phyloP scores from a whole-genome alignment of 2,888 invertebrate genomes.

The Polydrusus pterygomalis region DNA sequence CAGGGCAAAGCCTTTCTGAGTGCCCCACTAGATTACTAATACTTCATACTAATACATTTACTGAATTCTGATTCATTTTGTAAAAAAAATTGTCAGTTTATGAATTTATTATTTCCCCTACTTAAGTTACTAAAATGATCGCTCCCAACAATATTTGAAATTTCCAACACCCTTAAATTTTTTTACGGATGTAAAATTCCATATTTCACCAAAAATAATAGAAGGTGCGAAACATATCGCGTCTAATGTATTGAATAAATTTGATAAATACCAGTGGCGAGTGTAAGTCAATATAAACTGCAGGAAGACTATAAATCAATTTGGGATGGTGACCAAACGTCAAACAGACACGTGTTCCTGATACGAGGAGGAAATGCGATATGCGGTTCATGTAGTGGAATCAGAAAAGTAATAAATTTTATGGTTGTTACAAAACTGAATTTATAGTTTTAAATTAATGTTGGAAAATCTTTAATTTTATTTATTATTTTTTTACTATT shows the following conservation, averaged over 20 bases:
- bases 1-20: too few species aligned
- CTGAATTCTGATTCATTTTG: too few species aligned
- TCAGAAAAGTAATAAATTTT: conserved; percentile 67
- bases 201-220: conserved; percentile 8
- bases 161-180: too few species aligned
- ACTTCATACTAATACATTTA: too few species aligned
- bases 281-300: conserved; percentile 42
- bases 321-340: conserved; percentile 7
- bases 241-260: conserved; percentile 32
- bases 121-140: too few species aligned
- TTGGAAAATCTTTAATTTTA: too few species aligned
- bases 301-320: conserved; percentile 38
- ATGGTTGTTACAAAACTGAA: not conserved
- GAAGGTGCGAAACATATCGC: conserved; percentile 6
- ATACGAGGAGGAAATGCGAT: conserved; percentile 35
- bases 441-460: not conserved
- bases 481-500: too few species aligned
- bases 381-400: conserved; percentile 67
- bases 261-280: conserved; percentile 32
- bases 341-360: conserved; percentile 32
- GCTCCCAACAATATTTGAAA: too few species aligned
- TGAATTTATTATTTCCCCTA: too few species aligned
- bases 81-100: too few species aligned
- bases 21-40: too few species aligned
- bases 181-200: not conserved